phyloP scores from a whole-genome alignment of 2,797 vertebrate genomes.

The Tapirus indicus region DNA sequence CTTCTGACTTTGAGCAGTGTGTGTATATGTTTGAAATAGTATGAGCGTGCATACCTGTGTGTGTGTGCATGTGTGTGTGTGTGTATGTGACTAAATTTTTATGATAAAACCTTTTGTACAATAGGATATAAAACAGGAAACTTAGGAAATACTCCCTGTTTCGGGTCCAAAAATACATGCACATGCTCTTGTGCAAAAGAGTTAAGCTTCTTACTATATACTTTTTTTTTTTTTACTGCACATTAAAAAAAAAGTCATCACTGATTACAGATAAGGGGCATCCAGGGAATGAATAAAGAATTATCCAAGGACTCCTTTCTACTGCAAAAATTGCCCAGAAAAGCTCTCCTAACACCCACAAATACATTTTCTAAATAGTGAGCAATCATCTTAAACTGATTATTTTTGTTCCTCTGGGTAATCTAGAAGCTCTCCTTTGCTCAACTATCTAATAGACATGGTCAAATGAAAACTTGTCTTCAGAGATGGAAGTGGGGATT shows the following conservation, averaged over 20 bases:
- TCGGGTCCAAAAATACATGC: not conserved
- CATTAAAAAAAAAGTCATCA: not conserved
- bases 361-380: conserved; percentile 40
- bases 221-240: not conserved
- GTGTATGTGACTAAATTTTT: not conserved
- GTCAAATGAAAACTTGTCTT: not conserved
- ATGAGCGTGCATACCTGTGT: not conserved
- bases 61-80: not conserved
- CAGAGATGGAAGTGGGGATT: not conserved
- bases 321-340: not conserved
- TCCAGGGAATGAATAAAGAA: not conserved
- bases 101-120: not conserved
- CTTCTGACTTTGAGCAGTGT: not conserved
- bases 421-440: not conserved
- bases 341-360: not conserved
- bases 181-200: not conserved
- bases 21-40: not conserved
- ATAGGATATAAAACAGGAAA: not conserved
- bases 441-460: not conserved
- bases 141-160: not conserved
- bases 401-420: not conserved
- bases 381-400: not conserved
- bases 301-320: conserved; percentile 1
- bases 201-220: not conserved
- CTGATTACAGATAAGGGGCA: not conserved